Evolutionary conservation across 2,797 vertebrate genomes (phyloP), one percentile per base, ranked within the genome.

Genomic region (Huso huso): DNA sequence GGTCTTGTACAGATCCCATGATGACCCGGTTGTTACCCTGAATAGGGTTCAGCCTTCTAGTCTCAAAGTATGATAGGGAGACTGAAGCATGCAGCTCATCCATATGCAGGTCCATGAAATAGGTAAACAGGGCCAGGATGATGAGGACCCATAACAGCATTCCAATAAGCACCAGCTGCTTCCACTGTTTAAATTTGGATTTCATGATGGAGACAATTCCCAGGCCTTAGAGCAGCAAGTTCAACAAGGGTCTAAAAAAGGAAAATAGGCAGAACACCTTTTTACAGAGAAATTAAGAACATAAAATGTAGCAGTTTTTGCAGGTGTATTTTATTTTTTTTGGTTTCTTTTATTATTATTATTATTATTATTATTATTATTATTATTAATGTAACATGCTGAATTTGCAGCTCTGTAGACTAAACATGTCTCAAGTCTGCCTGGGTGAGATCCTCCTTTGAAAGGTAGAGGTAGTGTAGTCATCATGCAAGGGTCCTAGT

Each of bases 111-210:
- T 98, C 95, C 70, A 96, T 90, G 77, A 98, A 97, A 84, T 96
- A 97, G 18, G 97, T 90, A 78, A 99, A 94, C 71, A 98, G 88
- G 50, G 83, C 92, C 63, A 98, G 77, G 77, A 98, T 96, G 69
- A 98, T 78, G 65, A 99, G 84, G n/a, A 86, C 94, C 97, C 97
- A 99, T 23, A 88, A 91, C 71, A 98, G 88, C 81, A 98, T 93
- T 66, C 91, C 92, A 69, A 90, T 87, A 70, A 99, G 87, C 84
- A 92, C 90, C 67, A 96, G 79, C 83, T 90, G 88, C 82, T 95
- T 88, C 95, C 97, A 98, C 83, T 88, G 88, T 84, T 86, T 89
- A 85, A 90, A 84, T 49, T 76, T 88, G 81, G 89, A 87, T 81
- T 87, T 91, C 87, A 91, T 91, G 67, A 62, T 65, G 66, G 15